Evolutionary conservation across 2,797 vertebrate genomes (phyloP).

Genomic region (Spinibarbus caldwelli): DNA sequence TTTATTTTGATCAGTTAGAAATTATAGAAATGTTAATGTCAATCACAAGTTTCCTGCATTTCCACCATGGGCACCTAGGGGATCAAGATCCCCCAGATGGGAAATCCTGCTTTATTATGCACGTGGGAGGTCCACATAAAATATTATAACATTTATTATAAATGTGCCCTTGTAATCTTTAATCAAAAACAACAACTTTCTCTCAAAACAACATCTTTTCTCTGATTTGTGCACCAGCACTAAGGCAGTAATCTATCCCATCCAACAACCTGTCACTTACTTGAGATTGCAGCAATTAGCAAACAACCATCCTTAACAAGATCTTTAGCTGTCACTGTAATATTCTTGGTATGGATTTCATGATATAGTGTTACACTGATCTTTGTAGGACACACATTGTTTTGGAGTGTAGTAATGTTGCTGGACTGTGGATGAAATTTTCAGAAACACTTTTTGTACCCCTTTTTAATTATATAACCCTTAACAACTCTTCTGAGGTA

Average conservation of each 20-base stretch:
- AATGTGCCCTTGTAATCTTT: background rate
- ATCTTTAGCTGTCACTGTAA: background rate
- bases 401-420: background rate
- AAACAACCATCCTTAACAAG: background rate
- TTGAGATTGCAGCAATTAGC: background rate
- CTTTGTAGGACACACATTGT: background rate
- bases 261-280: background rate
- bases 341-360: slow-evolving; percentile 6
- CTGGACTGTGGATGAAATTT: background rate
- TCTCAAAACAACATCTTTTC: background rate
- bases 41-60: background rate
- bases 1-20: background rate
- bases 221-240: background rate
- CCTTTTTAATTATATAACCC: background rate
- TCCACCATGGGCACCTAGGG: background rate
- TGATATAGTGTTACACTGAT: background rate
- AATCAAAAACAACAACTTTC: background rate
- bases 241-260: background rate
- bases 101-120: background rate
- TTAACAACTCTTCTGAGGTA: background rate
- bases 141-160: background rate
- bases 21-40: background rate
- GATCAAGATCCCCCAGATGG: background rate
- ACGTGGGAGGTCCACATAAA: background rate
- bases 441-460: background rate